Conservation (phyloP, 2,113 vertebrate genomes). For the Tachycineta bicolor region DNA sequence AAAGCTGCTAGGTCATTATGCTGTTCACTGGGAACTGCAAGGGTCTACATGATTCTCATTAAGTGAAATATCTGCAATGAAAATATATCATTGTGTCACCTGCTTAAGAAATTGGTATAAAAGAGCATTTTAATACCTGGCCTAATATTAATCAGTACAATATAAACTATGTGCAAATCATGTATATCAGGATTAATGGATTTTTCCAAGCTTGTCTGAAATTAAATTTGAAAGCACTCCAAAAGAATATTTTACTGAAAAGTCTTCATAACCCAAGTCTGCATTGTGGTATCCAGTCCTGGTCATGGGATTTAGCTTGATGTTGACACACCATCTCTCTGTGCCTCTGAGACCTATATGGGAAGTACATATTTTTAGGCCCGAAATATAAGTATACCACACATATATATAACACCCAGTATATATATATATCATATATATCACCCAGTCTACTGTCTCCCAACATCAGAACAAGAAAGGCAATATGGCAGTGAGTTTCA, state of each 20-base stretch:
- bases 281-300: neutral
- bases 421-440: too few species aligned
- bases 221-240: neutral
- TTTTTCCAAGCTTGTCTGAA: neutral
- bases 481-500: neutral
- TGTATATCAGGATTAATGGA: neutral
- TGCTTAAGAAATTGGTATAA: neutral
- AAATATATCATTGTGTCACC: neutral
- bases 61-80: neutral
- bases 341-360: neutral
- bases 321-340: neutral
- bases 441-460: neutral
- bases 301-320: neutral
- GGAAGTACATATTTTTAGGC: neutral
- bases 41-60: neutral
- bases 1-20: neutral
- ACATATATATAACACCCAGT: too few species aligned
- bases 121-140: neutral
- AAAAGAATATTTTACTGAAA: neutral
- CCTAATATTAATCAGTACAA: neutral
- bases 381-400: neutral
- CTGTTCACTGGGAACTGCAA: neutral
- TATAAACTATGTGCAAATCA: neutral
- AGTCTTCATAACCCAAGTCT: neutral
- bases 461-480: neutral